Percentiles rank a stretch among this genome's conserved stretches.
These are phyloP conservation scores for Amblyjoppa proteus DNA, from an alignment of 2,888 invertebrate genomes.

Conservation along the genomic window DNA sequence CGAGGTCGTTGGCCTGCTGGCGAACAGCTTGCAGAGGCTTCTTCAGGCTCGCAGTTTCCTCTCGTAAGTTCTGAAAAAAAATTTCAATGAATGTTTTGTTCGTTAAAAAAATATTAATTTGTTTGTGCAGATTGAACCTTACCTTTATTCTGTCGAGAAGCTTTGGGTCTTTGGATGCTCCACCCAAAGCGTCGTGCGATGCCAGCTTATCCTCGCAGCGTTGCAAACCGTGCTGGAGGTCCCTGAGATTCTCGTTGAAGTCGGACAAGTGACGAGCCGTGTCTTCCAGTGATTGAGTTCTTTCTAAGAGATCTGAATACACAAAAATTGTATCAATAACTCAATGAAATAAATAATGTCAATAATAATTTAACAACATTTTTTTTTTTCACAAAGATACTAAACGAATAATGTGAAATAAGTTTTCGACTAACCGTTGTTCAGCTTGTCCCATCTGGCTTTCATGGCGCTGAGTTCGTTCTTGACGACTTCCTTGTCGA, in stretches of 20 bases:
- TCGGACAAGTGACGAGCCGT: slow-evolving; percentile 93
- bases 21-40: slow-evolving; percentile 90
- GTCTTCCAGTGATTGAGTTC: slow-evolving; percentile 93
- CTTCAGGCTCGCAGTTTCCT: slow-evolving; percentile 92
- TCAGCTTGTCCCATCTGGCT: slow-evolving; percentile 96
- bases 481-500: slow-evolving; percentile 95
- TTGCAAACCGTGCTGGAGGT: slow-evolving; percentile 93
- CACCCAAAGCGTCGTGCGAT: slow-evolving; percentile 90
- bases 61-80: slow-evolving; percentile 87
- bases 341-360: not conserved
- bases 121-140: not conserved
- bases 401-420: not conserved
- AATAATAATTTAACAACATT: not conserved
- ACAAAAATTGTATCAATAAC: not conserved
- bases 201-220: slow-evolving; percentile 95
- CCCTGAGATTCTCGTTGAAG: slow-evolving; percentile 93
- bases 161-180: slow-evolving; percentile 93
- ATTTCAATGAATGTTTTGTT: not conserved
- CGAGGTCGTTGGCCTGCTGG: slow-evolving; percentile 91
- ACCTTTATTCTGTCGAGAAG: slow-evolving; percentile 93
- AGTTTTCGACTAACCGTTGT: slow-evolving; percentile 88
- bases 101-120: not conserved
- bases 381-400: not conserved
- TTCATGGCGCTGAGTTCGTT: slow-evolving; percentile 93
- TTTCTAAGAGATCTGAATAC: slow-evolving; percentile 88